Conservation (phyloP, 1,140 invertebrate species). For the Fopius arisanus region DNA sequence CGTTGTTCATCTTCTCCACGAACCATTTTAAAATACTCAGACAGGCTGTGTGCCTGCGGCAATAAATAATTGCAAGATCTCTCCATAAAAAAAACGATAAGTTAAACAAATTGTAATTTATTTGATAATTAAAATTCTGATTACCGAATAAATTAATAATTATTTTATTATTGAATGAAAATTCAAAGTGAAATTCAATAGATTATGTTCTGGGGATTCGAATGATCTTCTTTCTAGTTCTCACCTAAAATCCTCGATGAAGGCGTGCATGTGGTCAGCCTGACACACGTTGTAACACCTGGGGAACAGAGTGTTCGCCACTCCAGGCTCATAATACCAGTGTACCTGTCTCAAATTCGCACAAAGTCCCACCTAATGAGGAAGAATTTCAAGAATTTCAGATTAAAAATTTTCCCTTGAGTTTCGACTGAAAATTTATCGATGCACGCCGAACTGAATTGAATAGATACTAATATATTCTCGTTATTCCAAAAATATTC, state of each 20-base stretch:
- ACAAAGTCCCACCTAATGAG: constrained; percentile 73
- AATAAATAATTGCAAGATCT: background rate
- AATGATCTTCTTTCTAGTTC: background rate
- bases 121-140: no score
- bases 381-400: background rate
- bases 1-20: constrained; percentile 67
- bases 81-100: no score
- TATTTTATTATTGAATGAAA: no score
- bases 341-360: constrained; percentile 84
- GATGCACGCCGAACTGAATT: no score
- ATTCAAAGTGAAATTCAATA: background rate
- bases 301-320: constrained; percentile 83
- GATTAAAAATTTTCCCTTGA: no score
- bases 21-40: constrained; percentile 83
- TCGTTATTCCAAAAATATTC: no score
- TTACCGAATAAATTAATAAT: background rate
- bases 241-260: constrained; percentile 83
- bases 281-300: constrained; percentile 87
- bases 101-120: background rate
- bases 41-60: constrained; percentile 80
- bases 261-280: constrained; percentile 86
- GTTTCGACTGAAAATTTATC: no score
- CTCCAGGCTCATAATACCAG: constrained; percentile 86
- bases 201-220: background rate
- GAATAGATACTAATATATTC: no score